Evolutionary conservation across 2,797 vertebrate genomes (phyloP), one percentile per base, ranked within the genome.

Genomic region (Clangula hyemalis): DNA sequence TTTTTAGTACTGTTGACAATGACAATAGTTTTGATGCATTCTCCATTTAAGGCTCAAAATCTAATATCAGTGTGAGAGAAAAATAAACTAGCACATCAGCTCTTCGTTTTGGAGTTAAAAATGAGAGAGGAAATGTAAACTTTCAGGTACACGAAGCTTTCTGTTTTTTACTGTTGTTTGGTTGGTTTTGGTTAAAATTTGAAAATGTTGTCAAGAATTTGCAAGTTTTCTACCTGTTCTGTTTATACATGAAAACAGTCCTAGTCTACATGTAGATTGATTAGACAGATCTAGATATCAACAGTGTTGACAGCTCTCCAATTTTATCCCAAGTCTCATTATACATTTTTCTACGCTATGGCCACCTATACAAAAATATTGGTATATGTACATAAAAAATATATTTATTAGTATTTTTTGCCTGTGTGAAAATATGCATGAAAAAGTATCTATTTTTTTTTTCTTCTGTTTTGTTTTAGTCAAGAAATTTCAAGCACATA

Each of bases 221-320:
- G 91, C 72, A 83, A 57, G 38, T 89, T 80, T 39, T 61, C 94
- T 85, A 91, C 91, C 93, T 94, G 91, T 85, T 94, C 87, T 54
- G 25, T 38, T 90, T 41, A 45, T 62, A 41, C 34, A n/a, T 45
- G 73, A 90, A 87, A 74, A 39, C 53, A 86, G 30, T n/a, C 61
- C 30, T 19, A 54, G 65, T 58, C 57, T 45, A 36, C 34, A 36
- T 36, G 34, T 36, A 49, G 64, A 94, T 51, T 38, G 70, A 58
- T 78, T 36, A 36, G 34, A 36, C 8, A 36, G 34, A 36, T 36
- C 34, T 36, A 36, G 34, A 36, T 36, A 8, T 36, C 34, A 36
- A 36, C 28, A 34, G 91, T 94, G 96, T 88, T 96, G 95, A 96
- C 93, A 96, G 91, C 38, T 83, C 76, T 94, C 94, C 62, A 91